Conservation (phyloP, 2,113 vertebrate species). For the Nothoprocta pentlandii region DNA sequence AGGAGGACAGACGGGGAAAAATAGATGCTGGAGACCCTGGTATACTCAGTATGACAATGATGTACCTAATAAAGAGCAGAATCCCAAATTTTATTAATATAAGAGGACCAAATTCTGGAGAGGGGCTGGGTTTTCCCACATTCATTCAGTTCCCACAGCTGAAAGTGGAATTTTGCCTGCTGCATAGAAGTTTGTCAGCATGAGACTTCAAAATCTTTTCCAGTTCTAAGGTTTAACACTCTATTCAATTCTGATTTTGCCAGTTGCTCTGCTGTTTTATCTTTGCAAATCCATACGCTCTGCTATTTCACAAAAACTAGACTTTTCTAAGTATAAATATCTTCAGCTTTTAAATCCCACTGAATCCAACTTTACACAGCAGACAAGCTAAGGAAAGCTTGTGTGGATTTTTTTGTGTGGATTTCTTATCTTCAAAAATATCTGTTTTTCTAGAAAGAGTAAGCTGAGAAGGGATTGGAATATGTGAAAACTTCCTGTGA, state of each 20-base stretch:
- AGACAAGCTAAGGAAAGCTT: background rate
- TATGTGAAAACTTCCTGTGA: background rate
- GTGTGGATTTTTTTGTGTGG: background rate
- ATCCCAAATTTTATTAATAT: background rate
- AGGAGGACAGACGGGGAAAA: background rate
- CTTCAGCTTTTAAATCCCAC: conserved; percentile 32
- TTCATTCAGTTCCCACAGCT: conserved; percentile 46
- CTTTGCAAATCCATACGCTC: conserved; percentile 52
- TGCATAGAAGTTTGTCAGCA: conserved; percentile 53
- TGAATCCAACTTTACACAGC: background rate
- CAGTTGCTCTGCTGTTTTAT: conserved; percentile 15
- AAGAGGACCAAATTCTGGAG: background rate
- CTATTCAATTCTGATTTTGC: conserved; percentile 27
- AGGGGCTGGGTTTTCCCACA: background rate
- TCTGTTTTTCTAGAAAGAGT: background rate
- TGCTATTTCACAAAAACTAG: background rate
- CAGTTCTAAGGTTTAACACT: conserved; percentile 15
- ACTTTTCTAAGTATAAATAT: conserved; percentile 22
- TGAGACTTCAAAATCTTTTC: conserved; percentile 42
- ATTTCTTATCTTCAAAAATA: background rate
- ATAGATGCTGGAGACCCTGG: background rate
- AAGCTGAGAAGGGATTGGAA: background rate
- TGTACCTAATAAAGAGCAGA: conserved; percentile 53
- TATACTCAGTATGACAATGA: background rate
- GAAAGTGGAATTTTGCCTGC: conserved; percentile 26